Evolutionary conservation across 1,140 invertebrate species (phyloP), one percentile per base, ranked within the genome.

Genomic region (Dufourea novaeangliae): DNA sequence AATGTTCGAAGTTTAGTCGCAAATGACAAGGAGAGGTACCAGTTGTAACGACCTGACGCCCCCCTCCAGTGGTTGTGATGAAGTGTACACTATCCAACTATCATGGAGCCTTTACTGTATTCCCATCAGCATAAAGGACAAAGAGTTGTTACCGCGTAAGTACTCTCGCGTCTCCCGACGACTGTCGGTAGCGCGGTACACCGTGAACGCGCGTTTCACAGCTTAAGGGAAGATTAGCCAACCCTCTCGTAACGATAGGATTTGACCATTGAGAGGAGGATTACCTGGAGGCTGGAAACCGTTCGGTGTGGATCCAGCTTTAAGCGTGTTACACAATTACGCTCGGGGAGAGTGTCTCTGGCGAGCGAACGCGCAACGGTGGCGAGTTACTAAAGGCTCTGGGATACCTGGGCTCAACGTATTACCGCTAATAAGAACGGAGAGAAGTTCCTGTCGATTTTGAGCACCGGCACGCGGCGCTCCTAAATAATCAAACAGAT

Each of bases 271-370:
- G 76, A 80, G 77, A 46, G 76, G 56, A n/a, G 67, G 81, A 84
- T 84, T 83, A 84, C 77, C 56, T n/a, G n/a, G 56, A 46, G 54
- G 71, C 73, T 68, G 77, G 71, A 52, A 80, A 76, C 77, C 81
- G 71, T 80, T 74, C 77, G 71, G 37, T 54, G 71, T 56, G 77
- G 67, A 84, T 83, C 77, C 72, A 69, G 77, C 81, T 37, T 83
- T 84, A 84, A 84, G 81, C 82, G 77, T 74, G 81, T 84, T 84
- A 80, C 82, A 80, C 81, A 80, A 83, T 84, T 84, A 84, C 81
- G 78, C 34, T 37, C 29, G 37, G 27, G 12, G 34, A 39, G 70
- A 71, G 68, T 84, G 50, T 59, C 76, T 44, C n/a, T n/a, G n/a
- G n/a, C n/a, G n/a, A n/a, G 44, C 29, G 67, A 68, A 66, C 62